Evolutionary conservation across 2,113 vertebrate genomes (phyloP).

Genomic region (Pteruthius melanotis): DNA sequence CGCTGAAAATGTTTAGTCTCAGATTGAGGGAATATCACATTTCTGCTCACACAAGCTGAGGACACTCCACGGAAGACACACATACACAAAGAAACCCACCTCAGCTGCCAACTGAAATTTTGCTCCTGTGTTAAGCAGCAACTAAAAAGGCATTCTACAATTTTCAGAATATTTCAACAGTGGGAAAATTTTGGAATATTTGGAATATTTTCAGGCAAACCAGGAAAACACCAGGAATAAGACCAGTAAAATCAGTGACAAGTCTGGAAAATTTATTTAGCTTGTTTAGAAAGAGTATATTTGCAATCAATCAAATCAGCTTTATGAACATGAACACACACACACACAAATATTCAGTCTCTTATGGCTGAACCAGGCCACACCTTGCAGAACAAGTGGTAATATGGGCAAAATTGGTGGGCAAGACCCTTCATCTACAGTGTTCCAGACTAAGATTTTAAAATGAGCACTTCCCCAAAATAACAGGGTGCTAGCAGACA

Average conservation of each 20-base stretch:
- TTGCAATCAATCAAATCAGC: neutral
- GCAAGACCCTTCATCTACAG: neutral
- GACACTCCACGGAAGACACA: neutral
- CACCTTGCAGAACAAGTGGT: neutral
- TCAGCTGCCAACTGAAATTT: neutral
- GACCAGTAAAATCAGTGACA: neutral
- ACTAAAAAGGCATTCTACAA: neutral
- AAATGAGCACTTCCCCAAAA: neutral
- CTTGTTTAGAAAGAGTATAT: neutral
- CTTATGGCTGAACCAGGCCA: neutral
- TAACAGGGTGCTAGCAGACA: neutral
- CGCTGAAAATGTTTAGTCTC: neutral
- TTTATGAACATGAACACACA: neutral
- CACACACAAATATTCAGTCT: no score
- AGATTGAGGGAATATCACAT: neutral
- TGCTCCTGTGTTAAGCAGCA: neutral
- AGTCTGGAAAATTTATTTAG: neutral
- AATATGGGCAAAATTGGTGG: neutral
- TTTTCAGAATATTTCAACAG: neutral
- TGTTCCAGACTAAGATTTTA: neutral
- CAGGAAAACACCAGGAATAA: neutral
- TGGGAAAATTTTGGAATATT: neutral
- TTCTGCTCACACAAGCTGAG: neutral
- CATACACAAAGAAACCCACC: fast-evolving
- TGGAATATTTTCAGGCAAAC: neutral